Base-by-base conservation (phyloP, 2,888 invertebrate genomes). In the Physocephala rufipes region DNA sequence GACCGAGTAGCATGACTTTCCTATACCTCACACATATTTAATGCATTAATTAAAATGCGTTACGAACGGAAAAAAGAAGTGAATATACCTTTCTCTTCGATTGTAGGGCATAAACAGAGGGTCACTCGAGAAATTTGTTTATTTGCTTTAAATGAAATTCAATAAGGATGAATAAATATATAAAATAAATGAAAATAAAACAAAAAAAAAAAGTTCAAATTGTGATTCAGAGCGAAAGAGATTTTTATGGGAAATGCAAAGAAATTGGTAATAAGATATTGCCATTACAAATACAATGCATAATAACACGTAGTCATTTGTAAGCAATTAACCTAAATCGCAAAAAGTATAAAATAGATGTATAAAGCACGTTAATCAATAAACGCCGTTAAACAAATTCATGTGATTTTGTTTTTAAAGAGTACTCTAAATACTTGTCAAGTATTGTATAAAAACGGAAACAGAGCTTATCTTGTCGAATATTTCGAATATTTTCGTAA, bases 111-210 rank as follows among this genome's bases (percentile, higher is more conserved):
- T n/a, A n/a, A n/a, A n/a, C n/a, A 36, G 36, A 36, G 36, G 5
- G 36, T 7, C 36, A 36, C 36, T 19, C 21, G 55, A 55, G 26
- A 9, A 21, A 61, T 30, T 61, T 36, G 28, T 21, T 61, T 30
- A 19, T 61, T 30, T 61, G 3, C 28, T 61, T 61, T 28, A n/a
- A 28, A 36, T 36, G 61, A 30, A n/a, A 43, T 30, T 19, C 19
- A 30, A 61, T 61, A 43, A 61, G 36, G 36, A 51, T 51, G n/a
- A 61, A 43, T 61, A 36, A 43, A 30, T 19, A 55, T 15, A 15
- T 55, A 19, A n/a, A 55, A 55, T 55, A 55, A 15, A n/a, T n/a
- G 26, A 55, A 55, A 12, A 55, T n/a, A n/a, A n/a, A n/a, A n/a
- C n/a, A 55, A 55, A 5, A 55, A 61, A 7, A 26, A 43, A 16